phyloP scores from a whole-genome alignment of 2,888 invertebrate genomes.

The Polylopha cassiicola region DNA sequence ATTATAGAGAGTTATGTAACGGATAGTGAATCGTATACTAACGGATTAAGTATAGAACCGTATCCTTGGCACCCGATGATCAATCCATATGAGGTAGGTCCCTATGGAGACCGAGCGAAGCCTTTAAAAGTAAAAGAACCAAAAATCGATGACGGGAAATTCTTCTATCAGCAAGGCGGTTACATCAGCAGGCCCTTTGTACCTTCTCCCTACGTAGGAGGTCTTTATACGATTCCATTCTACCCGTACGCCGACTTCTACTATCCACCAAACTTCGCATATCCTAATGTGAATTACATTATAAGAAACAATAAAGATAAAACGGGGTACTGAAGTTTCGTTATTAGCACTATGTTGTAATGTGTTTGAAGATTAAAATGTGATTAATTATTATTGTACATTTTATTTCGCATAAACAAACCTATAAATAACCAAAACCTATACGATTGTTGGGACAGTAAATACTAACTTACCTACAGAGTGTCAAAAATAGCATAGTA shows the following conservation, averaged over 20 bases:
- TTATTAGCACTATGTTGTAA: too few species aligned
- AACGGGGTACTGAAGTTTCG: conserved; percentile 30
- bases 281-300: conserved; percentile 35
- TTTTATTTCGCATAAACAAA: too few species aligned
- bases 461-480: too few species aligned
- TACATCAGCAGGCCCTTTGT: conserved; percentile 31
- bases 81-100: conserved; percentile 31
- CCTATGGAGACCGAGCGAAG: conserved; percentile 38
- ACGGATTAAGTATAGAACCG: neutral
- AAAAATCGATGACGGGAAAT: conserved; percentile 41
- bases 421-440: too few species aligned
- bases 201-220: conserved; percentile 32
- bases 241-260: conserved; percentile 35
- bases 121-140: conserved; percentile 37
- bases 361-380: too few species aligned
- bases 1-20: conserved; percentile 4
- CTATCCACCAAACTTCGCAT: conserved; percentile 31
- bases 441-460: too few species aligned
- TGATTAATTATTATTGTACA: too few species aligned
- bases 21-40: conserved; percentile 9
- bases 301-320: conserved; percentile 41
- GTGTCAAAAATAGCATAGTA: too few species aligned
- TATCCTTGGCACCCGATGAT: conserved; percentile 38
- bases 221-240: conserved; percentile 42
- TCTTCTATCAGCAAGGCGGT: conserved; percentile 28